Conservation (phyloP, 1,140 invertebrate genomes). For the Holotrichia oblita region DNA sequence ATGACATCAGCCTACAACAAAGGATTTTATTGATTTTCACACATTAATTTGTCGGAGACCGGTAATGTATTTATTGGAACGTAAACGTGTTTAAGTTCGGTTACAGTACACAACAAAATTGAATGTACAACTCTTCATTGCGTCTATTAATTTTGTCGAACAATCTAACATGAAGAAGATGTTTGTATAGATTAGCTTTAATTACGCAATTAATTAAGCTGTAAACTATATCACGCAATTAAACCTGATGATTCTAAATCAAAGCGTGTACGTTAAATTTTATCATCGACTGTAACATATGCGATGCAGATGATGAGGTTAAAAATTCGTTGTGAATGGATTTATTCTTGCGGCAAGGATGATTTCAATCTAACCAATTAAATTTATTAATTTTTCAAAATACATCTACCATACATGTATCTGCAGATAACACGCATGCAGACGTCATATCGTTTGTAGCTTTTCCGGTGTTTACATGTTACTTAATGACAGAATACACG, state of each 20-base stretch:
- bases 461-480: background rate
- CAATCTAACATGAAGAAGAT: no score
- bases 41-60: background rate
- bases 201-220: no score
- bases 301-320: no score
- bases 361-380: background rate
- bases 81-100: no score
- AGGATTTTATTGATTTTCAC: background rate
- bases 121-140: background rate
- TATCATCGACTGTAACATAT: no score
- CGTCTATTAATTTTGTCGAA: background rate
- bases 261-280: no score
- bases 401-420: background rate
- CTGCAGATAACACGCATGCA: background rate
- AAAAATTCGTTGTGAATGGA: background rate
- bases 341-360: background rate
- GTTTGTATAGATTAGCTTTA: no score
- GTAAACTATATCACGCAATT: no score
- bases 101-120: background rate
- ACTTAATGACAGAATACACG: background rate
- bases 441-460: background rate
- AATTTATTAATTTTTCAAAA: background rate
- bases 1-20: background rate
- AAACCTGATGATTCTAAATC: no score
- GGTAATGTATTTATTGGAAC: no score